Conservation (phyloP, 2,888 invertebrate genomes). For the Cryptocephalus moraei region DNA sequence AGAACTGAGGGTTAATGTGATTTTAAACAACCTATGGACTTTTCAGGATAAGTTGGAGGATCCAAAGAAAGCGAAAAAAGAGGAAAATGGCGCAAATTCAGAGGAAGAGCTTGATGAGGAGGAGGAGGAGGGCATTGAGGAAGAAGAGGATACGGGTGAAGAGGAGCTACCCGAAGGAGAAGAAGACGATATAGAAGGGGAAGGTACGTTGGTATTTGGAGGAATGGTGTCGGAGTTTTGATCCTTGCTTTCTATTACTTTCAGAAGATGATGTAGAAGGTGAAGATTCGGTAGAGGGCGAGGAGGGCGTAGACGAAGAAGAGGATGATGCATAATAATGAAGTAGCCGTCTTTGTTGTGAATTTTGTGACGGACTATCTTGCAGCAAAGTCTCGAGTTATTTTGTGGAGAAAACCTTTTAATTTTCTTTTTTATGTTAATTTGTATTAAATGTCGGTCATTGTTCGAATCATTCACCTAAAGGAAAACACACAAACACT, state of each 20-base stretch:
- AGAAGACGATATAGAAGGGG: constrained; percentile 38
- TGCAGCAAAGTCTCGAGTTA: constrained; percentile 33
- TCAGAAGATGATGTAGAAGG: constrained; percentile 38
- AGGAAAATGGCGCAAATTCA: constrained; percentile 64
- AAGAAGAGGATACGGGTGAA: constrained; percentile 38
- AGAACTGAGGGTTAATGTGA: no score
- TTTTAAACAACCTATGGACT: constrained; percentile 1
- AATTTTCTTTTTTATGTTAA: neutral
- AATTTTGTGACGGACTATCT: constrained; percentile 27
- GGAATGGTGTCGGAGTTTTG: neutral
- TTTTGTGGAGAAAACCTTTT: constrained; percentile 24
- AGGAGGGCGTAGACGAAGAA: constrained; percentile 36
- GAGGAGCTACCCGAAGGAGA: constrained; percentile 39
- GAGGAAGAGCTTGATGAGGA: constrained; percentile 55
- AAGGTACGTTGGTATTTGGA: constrained; percentile 26
- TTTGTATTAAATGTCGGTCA: constrained; percentile 3
- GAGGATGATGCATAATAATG: constrained; percentile 40
- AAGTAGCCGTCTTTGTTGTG: constrained; percentile 25
- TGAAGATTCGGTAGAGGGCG: constrained; percentile 36
- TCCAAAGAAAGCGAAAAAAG: constrained; percentile 70
- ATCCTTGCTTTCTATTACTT: constrained; percentile 13
- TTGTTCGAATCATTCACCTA: neutral
- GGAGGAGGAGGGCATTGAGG: constrained; percentile 39
- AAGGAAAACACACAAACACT: no score
- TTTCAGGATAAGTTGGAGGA: constrained; percentile 62